phyloP scores from a whole-genome alignment of 2,113 vertebrate genomes.

The Lucifuga dentata region DNA sequence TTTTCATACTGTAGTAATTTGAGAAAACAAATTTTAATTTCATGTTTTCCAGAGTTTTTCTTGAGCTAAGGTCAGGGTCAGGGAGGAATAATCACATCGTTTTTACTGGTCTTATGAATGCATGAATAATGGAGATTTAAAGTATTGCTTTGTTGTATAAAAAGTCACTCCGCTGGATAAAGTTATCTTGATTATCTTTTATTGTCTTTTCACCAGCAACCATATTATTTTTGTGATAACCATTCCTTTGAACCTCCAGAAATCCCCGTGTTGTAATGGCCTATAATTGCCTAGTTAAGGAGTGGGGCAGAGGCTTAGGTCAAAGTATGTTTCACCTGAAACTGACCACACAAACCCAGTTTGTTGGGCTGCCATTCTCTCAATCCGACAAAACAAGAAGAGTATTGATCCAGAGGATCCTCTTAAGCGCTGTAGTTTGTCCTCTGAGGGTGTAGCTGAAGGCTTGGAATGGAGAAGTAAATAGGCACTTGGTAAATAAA shows the following conservation, averaged over 20 bases:
- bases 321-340: conserved; percentile 69
- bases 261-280: not conserved
- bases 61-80: no score
- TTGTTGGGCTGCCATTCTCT: conserved; percentile 68
- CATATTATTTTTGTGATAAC: not conserved
- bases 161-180: not conserved
- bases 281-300: conserved; percentile 15
- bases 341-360: conserved; percentile 65
- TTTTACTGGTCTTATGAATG: no score
- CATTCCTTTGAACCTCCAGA: not conserved
- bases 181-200: conserved; percentile 19
- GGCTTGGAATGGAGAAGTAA: conserved; percentile 76
- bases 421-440: conserved; percentile 75
- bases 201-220: conserved; percentile 5
- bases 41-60: no score
- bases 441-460: conserved; percentile 79
- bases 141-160: conserved; percentile 3
- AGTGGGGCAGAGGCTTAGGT: conserved; percentile 52
- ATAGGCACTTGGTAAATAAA: conserved; percentile 82
- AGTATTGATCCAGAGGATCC: conserved; percentile 81
- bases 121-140: not conserved
- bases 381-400: conserved; percentile 71
- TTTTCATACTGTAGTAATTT: no score
- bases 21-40: no score
- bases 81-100: no score